phyloP scores from a whole-genome alignment of 2,888 invertebrate species.

The Agrilus mali region DNA sequence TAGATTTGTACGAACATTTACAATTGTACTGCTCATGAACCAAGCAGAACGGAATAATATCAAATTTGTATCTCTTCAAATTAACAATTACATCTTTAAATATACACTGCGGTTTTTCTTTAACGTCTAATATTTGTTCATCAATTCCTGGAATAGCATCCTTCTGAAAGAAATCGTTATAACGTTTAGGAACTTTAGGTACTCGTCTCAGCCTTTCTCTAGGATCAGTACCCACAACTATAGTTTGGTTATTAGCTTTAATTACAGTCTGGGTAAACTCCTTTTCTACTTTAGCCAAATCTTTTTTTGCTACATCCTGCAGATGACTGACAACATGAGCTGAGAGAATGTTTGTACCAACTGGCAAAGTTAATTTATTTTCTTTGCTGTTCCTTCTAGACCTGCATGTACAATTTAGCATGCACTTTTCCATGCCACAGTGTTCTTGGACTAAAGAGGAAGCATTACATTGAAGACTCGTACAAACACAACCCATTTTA shows the following conservation, averaged over 20 bases:
- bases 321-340: conserved; percentile 28
- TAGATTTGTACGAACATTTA: conserved; percentile 33
- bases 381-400: conserved; percentile 14
- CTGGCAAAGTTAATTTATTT: conserved; percentile 20
- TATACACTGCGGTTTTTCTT: conserved; percentile 11
- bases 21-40: conserved; percentile 53
- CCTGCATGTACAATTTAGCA: conserved; percentile 44
- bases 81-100: conserved; percentile 6
- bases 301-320: conserved; percentile 38
- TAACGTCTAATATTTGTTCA: conserved; percentile 1
- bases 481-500: conserved; percentile 53
- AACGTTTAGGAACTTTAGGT: conserved; percentile 48
- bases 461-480: conserved; percentile 38
- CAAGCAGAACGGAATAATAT: conserved; percentile 52
- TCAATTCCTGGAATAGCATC: neutral
- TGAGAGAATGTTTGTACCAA: conserved; percentile 25
- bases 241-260: conserved; percentile 48
- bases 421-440: conserved; percentile 48
- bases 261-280: conserved; percentile 63
- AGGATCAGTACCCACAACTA: conserved; percentile 44
- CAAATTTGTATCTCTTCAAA: conserved; percentile 21
- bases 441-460: conserved; percentile 36
- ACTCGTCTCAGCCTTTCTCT: conserved; percentile 40
- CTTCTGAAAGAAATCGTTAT: conserved; percentile 36
- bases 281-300: conserved; percentile 54